Base-by-base conservation (phyloP, 1,140 invertebrate genomes). In the Neotoxoptera formosana region DNA sequence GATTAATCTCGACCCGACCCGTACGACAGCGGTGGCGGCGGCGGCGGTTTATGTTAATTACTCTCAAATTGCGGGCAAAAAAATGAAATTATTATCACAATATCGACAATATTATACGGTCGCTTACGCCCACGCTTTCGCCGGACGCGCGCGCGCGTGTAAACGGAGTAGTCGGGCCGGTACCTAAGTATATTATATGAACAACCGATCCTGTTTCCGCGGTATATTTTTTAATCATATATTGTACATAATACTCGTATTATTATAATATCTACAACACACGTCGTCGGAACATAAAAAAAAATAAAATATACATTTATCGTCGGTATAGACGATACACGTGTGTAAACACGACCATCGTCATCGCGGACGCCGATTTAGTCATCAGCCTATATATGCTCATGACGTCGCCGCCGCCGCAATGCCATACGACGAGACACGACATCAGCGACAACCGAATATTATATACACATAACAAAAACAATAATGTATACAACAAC, bases 291-390 rank as follows among this genome's bases (percentile, higher is more conserved):
- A 36, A 23, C 88, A 17, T n/a, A n/a, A n/a, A 90, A 36, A 56
- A 60, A 7, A n/a, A 53, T 23, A 53, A 23, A 53, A 53, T 53
- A 23, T 23, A 53, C 51, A 0, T 53, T 53, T 53, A 48, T 2
- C 48, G 48, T 53, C 51, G 25, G 20, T 56, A 53, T 21, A 30
- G 48, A 87, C 7, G 20, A 2, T 6, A 81, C 90, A 25, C 60
- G 76, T 91, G 90, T 91, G 76, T 83, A 91, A 83, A 91, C 90
- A 91, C 60, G 30, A n/a, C 0, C n/a, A 20, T 9, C 45, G 90
- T 41, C 41, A 41, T n/a, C n/a, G n/a, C n/a, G n/a, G 21, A 20
- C 76, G 67, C 30, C 90, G 45, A 91, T 91, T 91, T 83, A 83
- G 90, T 91, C 90, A 83, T 91, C 90, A 41, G 23, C 11, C 6